Evolutionary conservation across 2,797 vertebrate species (phyloP).

Genomic region (Rhinophrynus dorsalis): DNA sequence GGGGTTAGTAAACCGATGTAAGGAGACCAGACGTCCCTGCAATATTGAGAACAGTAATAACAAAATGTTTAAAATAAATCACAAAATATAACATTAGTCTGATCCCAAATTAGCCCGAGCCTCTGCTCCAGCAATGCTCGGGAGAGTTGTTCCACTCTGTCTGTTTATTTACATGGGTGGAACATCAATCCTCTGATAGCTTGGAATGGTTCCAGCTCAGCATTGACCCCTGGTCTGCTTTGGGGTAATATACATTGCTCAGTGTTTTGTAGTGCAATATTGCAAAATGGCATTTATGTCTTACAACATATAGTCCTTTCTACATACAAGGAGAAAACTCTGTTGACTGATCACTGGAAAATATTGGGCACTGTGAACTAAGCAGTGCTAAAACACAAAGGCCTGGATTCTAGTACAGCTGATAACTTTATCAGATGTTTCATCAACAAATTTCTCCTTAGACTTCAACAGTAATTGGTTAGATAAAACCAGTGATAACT

Average conservation of each 20-base stretch:
- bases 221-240: neutral
- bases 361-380: neutral
- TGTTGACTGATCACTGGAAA: neutral
- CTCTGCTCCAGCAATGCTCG: neutral
- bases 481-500: too few relatives aligned
- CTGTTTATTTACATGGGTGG: neutral
- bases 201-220: neutral
- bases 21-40: neutral
- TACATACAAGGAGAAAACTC: neutral
- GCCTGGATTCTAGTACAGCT: too few relatives aligned
- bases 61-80: neutral
- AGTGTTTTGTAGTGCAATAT: neutral
- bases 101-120: neutral
- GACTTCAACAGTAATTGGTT: too few relatives aligned
- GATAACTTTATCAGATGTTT: too few relatives aligned
- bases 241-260: too few relatives aligned
- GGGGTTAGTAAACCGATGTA: too few relatives aligned
- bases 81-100: neutral
- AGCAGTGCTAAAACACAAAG: too few relatives aligned
- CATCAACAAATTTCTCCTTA: too few relatives aligned
- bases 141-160: neutral
- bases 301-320: neutral
- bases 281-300: neutral
- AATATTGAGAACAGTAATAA: neutral
- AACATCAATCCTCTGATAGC: neutral